Evolutionary conservation across 2,797 vertebrate genomes (phyloP).

Genomic region (Pantherophis alleghaniensis): DNA sequence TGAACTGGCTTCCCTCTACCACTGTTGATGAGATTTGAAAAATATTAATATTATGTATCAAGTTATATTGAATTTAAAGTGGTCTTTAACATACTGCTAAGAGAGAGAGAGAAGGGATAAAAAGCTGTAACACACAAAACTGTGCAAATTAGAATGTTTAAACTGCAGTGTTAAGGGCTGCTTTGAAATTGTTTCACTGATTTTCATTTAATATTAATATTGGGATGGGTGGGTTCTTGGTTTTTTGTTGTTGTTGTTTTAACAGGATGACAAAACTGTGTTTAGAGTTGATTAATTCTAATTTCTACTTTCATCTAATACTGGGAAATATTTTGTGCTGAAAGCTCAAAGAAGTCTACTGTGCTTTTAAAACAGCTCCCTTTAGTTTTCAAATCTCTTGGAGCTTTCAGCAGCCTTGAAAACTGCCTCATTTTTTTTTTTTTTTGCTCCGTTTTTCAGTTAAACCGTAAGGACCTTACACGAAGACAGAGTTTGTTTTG

Average conservation of each 20-base stretch:
- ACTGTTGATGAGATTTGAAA: constrained; percentile 54
- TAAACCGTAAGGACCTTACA: constrained; percentile 40
- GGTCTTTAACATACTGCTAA: constrained; percentile 45
- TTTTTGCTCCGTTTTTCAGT: constrained; percentile 30
- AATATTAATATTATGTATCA: constrained; percentile 43
- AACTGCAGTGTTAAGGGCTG: constrained; percentile 29
- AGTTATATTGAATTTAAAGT: constrained; percentile 61
- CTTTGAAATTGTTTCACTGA: constrained; percentile 34
- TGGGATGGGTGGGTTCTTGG: background rate
- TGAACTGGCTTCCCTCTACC: constrained; percentile 49
- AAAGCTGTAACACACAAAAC: constrained; percentile 31
- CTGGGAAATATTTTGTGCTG: constrained; percentile 41
- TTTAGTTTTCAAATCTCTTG: constrained; percentile 42
- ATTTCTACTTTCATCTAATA: constrained; percentile 46
- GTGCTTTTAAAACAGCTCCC: constrained; percentile 35
- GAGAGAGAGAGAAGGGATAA: constrained; percentile 34
- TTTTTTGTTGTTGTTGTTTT: background rate
- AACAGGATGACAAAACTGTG: constrained; percentile 27
- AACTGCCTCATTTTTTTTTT: constrained; percentile 28
- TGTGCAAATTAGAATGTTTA: constrained; percentile 44
- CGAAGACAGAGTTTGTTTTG: constrained; percentile 55
- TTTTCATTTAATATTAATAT: constrained; percentile 32
- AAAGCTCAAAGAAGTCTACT: constrained; percentile 44
- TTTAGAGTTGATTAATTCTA: constrained; percentile 38
- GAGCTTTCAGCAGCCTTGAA: constrained; percentile 43